phyloP scores from a whole-genome alignment of 1,140 invertebrate genomes.

The Drosophila orosa region DNA sequence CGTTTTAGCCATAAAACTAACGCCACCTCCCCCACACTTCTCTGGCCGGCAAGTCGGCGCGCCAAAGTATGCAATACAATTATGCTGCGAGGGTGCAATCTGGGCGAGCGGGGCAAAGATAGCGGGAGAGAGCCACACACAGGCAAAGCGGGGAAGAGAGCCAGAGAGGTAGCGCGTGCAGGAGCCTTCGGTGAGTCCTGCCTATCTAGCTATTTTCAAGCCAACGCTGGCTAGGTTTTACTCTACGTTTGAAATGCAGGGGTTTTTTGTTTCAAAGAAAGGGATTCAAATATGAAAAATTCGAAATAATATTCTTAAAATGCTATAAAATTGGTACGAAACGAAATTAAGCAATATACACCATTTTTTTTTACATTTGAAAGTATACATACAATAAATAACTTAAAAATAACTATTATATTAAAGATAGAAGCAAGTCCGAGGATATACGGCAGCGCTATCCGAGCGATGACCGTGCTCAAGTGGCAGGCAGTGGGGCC shows the following conservation, averaged over 20 bases:
- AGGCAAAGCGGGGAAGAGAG: slow-evolving; percentile 1
- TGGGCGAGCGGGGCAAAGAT: not conserved
- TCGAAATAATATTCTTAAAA: not conserved
- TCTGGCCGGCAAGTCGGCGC: slow-evolving; percentile 19
- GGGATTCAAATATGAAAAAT: not conserved
- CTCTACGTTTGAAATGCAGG: not conserved
- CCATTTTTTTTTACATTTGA: no score
- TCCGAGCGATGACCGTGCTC: slow-evolving; percentile 35
- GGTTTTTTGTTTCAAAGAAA: not conserved
- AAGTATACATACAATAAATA: no score
- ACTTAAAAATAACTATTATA: no score
- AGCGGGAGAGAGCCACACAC: not conserved
- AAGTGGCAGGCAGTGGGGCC: slow-evolving; percentile 36
- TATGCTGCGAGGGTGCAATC: slow-evolving; percentile 45
- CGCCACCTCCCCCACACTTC: not conserved
- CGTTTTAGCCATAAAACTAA: slow-evolving; percentile 31
- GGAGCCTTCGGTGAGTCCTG: not conserved
- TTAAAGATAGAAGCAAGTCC: not conserved
- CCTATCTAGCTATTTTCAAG: not conserved
- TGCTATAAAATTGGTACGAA: not conserved
- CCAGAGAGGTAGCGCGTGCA: slow-evolving; percentile 30
- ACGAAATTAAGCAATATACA: not conserved
- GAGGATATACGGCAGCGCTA: not conserved
- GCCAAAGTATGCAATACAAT: slow-evolving; percentile 70
- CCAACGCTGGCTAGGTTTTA: not conserved